Base-by-base conservation (phyloP, 2,888 invertebrate species). In the Dione juno region DNA sequence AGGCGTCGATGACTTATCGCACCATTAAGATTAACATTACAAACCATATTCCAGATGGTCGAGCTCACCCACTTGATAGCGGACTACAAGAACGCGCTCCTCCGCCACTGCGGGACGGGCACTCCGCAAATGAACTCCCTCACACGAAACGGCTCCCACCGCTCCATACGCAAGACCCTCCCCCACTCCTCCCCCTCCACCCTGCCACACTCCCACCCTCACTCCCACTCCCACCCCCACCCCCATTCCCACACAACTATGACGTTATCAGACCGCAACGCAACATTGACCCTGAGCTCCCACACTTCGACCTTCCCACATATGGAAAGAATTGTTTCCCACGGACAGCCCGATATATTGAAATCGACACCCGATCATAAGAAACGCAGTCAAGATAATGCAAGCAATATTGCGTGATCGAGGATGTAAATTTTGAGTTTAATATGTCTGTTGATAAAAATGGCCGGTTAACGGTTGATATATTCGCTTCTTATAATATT, bases 31-130 rank as follows among this genome's bases (percentile, higher is more conserved):
- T n/a, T n/a, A n/a, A n/a, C 10, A 16, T 50, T 50, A 11, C 10
- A 37, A 9, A 37, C 52, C 13, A 6, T 16, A 19, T 64, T 64
- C 40, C 89, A 96, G 96, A 98, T 98, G 88, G 94, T 97, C 69
- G 98, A 98, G 93, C 95, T 98, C 71, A 98, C 98, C 0, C 94
- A 98, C 75, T 93, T 98, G 37, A 98, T 98, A 82, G 98, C 98
- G 35, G 98, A 98, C 90, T 98, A 98, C 88, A 98, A 98, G 96
- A 98, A 98, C 92, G 97, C 97, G 0, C 86, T 97, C 77, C 96
- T 96, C 0, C 96, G 96, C 45, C 95, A 96, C 69, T 95, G 96
- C 52, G 95, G 96, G 53, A 91, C 94, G 0, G 96, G 96, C 8
- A 97, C 97, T 0, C 97, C 97, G 0, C 96, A 96, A 77, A 95